phyloP scores from a whole-genome alignment of 2,888 invertebrate genomes.

The Furcula furcula region DNA sequence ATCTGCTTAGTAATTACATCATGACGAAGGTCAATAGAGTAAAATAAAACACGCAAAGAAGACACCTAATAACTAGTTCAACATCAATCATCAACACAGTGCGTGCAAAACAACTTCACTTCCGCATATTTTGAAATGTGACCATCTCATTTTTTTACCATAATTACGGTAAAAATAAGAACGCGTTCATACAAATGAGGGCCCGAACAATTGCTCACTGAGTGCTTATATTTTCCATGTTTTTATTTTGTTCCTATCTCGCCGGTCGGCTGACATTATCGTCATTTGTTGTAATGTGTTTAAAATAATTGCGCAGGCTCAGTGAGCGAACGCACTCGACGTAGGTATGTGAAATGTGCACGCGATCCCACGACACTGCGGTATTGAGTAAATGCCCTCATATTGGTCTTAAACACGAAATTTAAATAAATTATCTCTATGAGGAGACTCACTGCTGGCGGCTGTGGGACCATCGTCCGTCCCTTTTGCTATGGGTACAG shows the following conservation, averaged over 20 bases:
- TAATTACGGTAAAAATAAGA: conserved; percentile 18
- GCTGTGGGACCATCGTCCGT: too few species aligned
- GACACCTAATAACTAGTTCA: too few species aligned
- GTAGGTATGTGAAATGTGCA: conserved; percentile 74
- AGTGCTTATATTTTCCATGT: conserved; percentile 49
- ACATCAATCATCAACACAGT: too few species aligned
- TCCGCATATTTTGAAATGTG: neutral
- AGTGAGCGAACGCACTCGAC: conserved; percentile 66
- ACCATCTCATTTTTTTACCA: neutral
- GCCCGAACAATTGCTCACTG: conserved; percentile 57
- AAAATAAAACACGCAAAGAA: neutral
- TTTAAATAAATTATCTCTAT: conserved; percentile 57
- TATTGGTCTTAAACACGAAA: conserved; percentile 70
- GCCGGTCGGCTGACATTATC: conserved; percentile 69
- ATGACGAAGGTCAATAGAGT: too few species aligned
- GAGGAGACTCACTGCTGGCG: too few species aligned
- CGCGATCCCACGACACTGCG: conserved; percentile 63
- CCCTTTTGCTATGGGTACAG: too few species aligned
- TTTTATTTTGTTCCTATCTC: conserved; percentile 61
- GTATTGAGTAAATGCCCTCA: conserved; percentile 77
- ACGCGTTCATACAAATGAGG: conserved; percentile 40
- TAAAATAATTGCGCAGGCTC: conserved; percentile 77
- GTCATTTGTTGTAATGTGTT: conserved; percentile 81
- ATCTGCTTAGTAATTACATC: too few species aligned
- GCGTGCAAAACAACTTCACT: neutral